phyloP scores from a whole-genome alignment of 2,888 invertebrate species.

The Gisinianus flammeolus region DNA sequence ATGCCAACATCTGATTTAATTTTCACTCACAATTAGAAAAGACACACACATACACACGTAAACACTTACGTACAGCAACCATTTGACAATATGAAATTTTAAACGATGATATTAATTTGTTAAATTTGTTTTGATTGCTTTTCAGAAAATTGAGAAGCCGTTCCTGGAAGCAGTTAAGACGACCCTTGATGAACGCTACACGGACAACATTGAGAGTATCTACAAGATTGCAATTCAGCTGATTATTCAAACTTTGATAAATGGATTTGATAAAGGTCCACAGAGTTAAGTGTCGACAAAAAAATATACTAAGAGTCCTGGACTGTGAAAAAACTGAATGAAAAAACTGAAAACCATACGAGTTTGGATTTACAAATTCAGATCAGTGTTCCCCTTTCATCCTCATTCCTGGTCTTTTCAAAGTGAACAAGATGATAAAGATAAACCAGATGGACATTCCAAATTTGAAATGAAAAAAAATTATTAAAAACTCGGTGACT shows the following conservation, averaged over 20 bases:
- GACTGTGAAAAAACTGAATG: background rate
- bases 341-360: too few relatives aligned
- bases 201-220: slow-evolving; percentile 85
- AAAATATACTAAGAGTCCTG: too few relatives aligned
- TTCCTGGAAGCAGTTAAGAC: slow-evolving; percentile 84
- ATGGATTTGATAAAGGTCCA: slow-evolving; percentile 71
- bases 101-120: background rate
- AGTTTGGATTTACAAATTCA: too few relatives aligned
- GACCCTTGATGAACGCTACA: slow-evolving; percentile 85
- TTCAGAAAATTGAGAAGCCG: slow-evolving; percentile 86
- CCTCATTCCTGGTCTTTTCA: too few relatives aligned
- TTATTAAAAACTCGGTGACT: too few relatives aligned
- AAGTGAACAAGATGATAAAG: too few relatives aligned
- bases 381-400: too few relatives aligned
- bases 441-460: background rate
- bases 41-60: background rate
- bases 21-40: background rate
- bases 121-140: slow-evolving; percentile 22
- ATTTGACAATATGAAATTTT: background rate
- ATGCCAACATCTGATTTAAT: background rate
- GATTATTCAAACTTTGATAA: slow-evolving; percentile 81
- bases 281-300: slow-evolving; percentile 18
- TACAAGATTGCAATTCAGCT: slow-evolving; percentile 87
- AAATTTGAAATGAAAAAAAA: background rate
- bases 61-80: background rate